A percentile compares a stretch with the other conserved stretches of the same genome.
Evolutionary conservation across 1,140 invertebrate genomes (phyloP).

Genomic region (Coelopa frigida): DNA sequence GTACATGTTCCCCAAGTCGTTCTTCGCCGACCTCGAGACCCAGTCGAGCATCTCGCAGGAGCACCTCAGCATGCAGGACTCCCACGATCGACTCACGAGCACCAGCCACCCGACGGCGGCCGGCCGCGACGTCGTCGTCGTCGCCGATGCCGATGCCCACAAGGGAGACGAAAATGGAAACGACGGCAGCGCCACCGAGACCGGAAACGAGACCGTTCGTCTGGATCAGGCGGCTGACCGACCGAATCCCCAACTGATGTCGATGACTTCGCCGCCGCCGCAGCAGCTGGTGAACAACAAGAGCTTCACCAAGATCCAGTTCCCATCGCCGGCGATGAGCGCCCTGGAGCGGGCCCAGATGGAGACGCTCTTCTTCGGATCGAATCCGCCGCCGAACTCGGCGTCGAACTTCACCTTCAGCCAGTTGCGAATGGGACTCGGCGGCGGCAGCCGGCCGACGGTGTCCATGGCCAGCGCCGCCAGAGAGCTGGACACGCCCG

Average conservation of each 20-base stretch:
- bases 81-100: background rate
- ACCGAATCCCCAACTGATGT: too few species aligned
- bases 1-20: constrained; percentile 2
- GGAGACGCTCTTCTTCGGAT: constrained; percentile 5
- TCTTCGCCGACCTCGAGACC: constrained; percentile 5
- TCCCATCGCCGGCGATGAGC: constrained; percentile 1
- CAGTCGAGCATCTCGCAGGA: constrained; percentile 9
- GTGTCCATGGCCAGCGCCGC: too few species aligned
- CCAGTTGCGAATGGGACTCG: constrained; percentile 3
- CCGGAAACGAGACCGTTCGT: too few species aligned
- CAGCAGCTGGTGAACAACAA: background rate
- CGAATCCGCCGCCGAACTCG: constrained; percentile 2
- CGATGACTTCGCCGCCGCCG: too few species aligned
- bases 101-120: background rate
- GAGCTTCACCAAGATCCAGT: too few species aligned
- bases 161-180: too few species aligned
- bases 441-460: too few species aligned
- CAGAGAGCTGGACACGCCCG: too few species aligned
- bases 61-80: constrained; percentile 10
- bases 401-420: constrained; percentile 7
- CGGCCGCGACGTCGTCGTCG: too few species aligned
- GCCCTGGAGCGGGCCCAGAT: constrained; percentile 4
- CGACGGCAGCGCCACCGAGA: too few species aligned
- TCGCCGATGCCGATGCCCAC: too few species aligned
- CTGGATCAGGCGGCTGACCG: too few species aligned